Percentiles rank a stretch among this genome's conserved stretches.
These are phyloP conservation scores for Diachasma alloeum DNA, from an alignment of 1,140 invertebrate species.

Conservation along the genomic window DNA sequence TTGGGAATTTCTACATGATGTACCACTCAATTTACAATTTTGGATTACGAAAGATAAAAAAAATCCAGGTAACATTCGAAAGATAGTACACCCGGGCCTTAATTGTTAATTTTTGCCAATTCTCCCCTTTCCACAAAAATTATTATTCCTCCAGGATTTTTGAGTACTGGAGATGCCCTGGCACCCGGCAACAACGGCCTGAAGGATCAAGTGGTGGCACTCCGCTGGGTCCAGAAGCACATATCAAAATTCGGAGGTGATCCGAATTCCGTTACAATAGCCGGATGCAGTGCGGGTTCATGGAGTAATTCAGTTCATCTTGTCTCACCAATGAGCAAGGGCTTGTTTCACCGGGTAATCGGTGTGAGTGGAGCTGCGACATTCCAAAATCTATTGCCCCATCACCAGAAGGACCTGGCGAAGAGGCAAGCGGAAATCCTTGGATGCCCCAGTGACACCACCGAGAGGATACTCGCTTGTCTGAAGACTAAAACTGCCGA, in stretches of 20 bases:
- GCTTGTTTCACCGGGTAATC: slow-evolving; percentile 76
- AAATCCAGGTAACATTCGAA: too few species aligned
- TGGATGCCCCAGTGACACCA: slow-evolving; percentile 71
- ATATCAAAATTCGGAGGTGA: slow-evolving; percentile 80
- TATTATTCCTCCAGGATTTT: slow-evolving; percentile 61
- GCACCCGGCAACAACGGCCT: slow-evolving; percentile 78
- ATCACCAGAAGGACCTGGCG: slow-evolving; percentile 69
- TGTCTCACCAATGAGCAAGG: slow-evolving; percentile 75
- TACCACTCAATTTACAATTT: too few species aligned
- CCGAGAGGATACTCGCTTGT: slow-evolving; percentile 71
- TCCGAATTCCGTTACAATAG: slow-evolving; percentile 73
- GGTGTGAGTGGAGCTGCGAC: slow-evolving; percentile 75
- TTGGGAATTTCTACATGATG: too few species aligned
- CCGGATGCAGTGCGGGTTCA: slow-evolving; percentile 77
- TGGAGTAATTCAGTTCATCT: slow-evolving; percentile 73
- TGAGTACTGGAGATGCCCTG: slow-evolving; percentile 71
- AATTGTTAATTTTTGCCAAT: too few species aligned
- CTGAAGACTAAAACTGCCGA: slow-evolving; percentile 65
- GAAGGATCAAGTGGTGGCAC: slow-evolving; percentile 77
- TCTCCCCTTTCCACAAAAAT: background rate
- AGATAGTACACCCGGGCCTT: too few species aligned
- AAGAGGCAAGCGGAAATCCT: slow-evolving; percentile 74
- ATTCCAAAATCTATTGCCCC: slow-evolving; percentile 65
- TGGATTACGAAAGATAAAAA: too few species aligned
- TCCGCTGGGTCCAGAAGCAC: slow-evolving; percentile 78